Conservation (phyloP, 2,888 invertebrate species). For the Megalurothrips usitatus region DNA sequence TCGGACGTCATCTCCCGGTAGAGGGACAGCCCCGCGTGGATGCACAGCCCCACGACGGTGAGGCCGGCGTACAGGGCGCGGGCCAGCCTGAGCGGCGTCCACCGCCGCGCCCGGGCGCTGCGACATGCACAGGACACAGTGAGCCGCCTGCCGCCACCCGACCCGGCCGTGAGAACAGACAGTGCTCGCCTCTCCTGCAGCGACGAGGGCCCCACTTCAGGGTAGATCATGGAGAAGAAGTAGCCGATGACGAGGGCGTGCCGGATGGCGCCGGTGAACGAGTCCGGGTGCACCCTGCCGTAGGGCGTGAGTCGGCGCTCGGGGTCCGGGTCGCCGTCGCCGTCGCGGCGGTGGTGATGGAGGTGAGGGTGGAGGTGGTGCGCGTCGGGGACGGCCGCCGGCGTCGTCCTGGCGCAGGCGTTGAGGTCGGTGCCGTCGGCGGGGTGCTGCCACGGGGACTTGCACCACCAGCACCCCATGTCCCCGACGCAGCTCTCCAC, state of each 20-base stretch:
- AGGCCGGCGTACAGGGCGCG: not conserved
- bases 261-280: not conserved
- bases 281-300: not conserved
- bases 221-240: not conserved
- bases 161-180: too few relatives aligned
- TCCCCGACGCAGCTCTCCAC: not conserved
- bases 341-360: too few relatives aligned
- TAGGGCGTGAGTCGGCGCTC: not conserved
- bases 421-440: not conserved
- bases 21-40: not conserved
- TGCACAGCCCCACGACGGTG: not conserved
- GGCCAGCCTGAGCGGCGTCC: not conserved
- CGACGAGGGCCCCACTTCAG: not conserved
- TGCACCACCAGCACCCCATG: not conserved
- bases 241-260: conserved; percentile 1
- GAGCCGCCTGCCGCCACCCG: not conserved
- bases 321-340: not conserved
- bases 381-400: not conserved
- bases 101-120: not conserved
- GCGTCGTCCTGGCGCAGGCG: not conserved
- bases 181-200: not conserved
- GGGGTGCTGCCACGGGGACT: not conserved
- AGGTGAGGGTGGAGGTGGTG: not conserved
- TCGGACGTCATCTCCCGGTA: conserved; percentile 5
- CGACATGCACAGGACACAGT: not conserved